Evolutionary conservation across 1,140 invertebrate species (phyloP), one percentile per base, ranked within the genome.

Genomic region (Bombus soroeensis): DNA sequence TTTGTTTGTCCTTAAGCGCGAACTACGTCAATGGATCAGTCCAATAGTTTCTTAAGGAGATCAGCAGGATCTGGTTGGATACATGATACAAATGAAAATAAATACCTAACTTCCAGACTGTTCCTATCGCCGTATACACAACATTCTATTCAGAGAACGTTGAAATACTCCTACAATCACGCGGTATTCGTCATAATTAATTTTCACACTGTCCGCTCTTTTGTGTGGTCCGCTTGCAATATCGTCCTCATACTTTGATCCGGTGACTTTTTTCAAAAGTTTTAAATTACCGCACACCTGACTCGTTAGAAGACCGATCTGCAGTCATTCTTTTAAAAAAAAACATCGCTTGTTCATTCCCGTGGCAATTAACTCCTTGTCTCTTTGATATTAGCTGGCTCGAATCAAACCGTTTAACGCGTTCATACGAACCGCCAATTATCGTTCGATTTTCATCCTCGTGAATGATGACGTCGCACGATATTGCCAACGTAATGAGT

Each of bases 61-160:
- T 72, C 75, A 86, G 71, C 37, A 70, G 83, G 71, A 89, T 89
- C 59, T 57, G 9, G 59, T 68, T 70, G 41, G 75, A 78, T 83
- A 66, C 77, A 41, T 62, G 76, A 76, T 66, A 75, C 72, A 86
- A 89, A 88, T 88, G 84, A 83, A 80, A 86, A 89, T 86, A 89
- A 86, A 89, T 86, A 83, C 79, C 59, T n/a, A n/a, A n/a, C 75
- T 32, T 59, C 41, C 37, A 66, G 34, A 88, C 74, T 41, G 47
- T 82, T 74, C 72, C 13, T 6, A 15, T 6, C 18, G 0, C 5
- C 22, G 0, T n/a, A 22, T 28, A 71, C 22, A 34, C 74, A 70
- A 78, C 41, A 43, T 39, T 66, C 12, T 25, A 39, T 66, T 43
- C 59, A 3, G 18, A 22, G 18, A 53, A 53, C 47, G 47, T 53